Percentiles rank a stretch among this genome's conserved stretches.
These are phyloP conservation scores for Dinocampus coccinellae DNA, from an alignment of 2,888 invertebrate genomes.

Conservation along the genomic window DNA sequence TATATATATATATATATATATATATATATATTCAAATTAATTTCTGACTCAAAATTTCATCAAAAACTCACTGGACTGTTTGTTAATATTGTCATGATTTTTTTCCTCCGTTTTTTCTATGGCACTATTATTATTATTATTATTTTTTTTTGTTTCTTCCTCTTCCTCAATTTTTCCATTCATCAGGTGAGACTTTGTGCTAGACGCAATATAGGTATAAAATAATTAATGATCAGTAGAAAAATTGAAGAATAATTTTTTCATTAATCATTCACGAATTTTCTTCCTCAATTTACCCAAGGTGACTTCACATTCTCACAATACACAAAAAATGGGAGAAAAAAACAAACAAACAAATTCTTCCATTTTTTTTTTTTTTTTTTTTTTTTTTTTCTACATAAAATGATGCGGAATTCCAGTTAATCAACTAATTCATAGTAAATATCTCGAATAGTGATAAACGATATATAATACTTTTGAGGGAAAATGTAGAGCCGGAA, in stretches of 20 bases:
- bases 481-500: too few species aligned
- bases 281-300: not conserved
- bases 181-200: not conserved
- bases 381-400: too few species aligned
- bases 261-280: slow-evolving; percentile 8
- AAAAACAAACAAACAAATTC: not conserved
- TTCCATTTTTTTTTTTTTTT: too few species aligned
- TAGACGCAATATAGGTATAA: not conserved
- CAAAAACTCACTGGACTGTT: not conserved
- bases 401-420: too few species aligned
- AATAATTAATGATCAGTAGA: not conserved
- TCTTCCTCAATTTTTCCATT: not conserved
- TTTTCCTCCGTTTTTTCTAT: too few species aligned
- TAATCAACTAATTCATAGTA: too few species aligned
- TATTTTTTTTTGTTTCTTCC: too few species aligned
- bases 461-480: too few species aligned
- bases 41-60: not conserved
- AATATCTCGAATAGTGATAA: too few species aligned
- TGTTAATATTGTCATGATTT: not conserved
- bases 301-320: not conserved
- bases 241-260: slow-evolving; percentile 1
- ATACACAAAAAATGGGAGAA: not conserved
- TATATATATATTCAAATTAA: too few species aligned
- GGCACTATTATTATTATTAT: too few species aligned
- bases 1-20: not conserved